Base-by-base conservation (phyloP, 1,140 invertebrate species). In the Lordiphosa stackelbergi region DNA sequence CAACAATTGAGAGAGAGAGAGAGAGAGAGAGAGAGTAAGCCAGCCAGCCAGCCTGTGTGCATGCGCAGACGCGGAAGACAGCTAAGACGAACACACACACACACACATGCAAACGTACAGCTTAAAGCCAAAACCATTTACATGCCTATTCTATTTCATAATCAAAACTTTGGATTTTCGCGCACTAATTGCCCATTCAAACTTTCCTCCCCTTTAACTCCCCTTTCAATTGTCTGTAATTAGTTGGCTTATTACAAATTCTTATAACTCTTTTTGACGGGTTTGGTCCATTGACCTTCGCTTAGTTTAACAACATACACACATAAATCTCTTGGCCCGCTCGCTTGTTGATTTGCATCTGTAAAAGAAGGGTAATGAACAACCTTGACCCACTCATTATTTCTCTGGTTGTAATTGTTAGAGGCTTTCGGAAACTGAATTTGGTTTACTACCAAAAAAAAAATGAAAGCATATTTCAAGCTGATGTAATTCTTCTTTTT, bases 121-220 rank as follows among this genome's bases (percentile, higher is more conserved):
- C 31, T 45, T 13, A 46, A 31, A 11, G 22, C 22, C 22, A 46
- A 11, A 24, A 9, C 13, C 66, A 81, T 81, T 83, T 83, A 81
- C 72, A 72, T 81, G 75, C 63, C 64, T 70, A 81, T 81, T 81
- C 77, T 83, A 83, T 81, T 81, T 81, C 75, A 83, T 83, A 83
- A 81, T 72, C 52, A 43, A 47, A 47, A 62, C 63, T 65, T 64
- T 58, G 34, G 9, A 34, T 36, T 66, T 73, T 63, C 66, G 61
- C 58, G 40, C 61, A 65, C 69, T 79, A 78, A 78, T 78, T 78
- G 74, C 74, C 66, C 61, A 70, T 78, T 81, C 41, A 56, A 48
- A 34, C 31, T 24, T 24, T 24, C 22, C 22, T 24, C 22, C 22
- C 22, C 22, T 24, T 24, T 24, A 24, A 24, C 22, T 24, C 4